Percentiles rank a stretch among this genome's conserved stretches.
These are phyloP conservation scores for Pachypeltis micranthus DNA, from an alignment of 1,140 invertebrate species.

Conservation along the genomic window DNA sequence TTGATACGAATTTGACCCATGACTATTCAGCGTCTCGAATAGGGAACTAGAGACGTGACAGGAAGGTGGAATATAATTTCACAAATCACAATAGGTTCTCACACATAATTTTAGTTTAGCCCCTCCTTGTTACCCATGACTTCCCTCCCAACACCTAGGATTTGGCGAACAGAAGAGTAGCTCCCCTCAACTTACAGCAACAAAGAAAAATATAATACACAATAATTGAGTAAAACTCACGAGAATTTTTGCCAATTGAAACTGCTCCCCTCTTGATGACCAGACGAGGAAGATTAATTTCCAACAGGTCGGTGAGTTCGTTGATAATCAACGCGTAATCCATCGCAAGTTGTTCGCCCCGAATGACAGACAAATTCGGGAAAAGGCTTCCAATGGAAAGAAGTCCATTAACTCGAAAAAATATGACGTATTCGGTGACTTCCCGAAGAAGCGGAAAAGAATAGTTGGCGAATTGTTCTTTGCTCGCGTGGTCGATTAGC, in stretches of 20 bases:
- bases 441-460: constrained; percentile 54
- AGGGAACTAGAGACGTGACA: too few relatives aligned
- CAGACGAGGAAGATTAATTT: constrained; percentile 70
- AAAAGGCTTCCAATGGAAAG: constrained; percentile 69
- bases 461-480: constrained; percentile 40
- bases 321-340: constrained; percentile 77
- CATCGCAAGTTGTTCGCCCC: constrained; percentile 68
- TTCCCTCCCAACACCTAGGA: too few relatives aligned
- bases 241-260: constrained; percentile 71
- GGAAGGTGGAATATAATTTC: too few relatives aligned
- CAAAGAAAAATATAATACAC: too few relatives aligned
- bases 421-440: constrained; percentile 50
- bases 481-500: constrained; percentile 48
- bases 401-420: constrained; percentile 64
- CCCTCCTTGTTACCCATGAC: too few relatives aligned
- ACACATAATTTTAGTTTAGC: too few relatives aligned
- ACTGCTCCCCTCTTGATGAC: constrained; percentile 74
- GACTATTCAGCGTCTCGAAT: too few relatives aligned
- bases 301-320: constrained; percentile 53
- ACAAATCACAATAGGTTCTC: too few relatives aligned
- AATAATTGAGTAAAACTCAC: constrained; percentile 28
- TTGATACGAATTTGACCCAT: too few relatives aligned
- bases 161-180: too few relatives aligned
- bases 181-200: too few relatives aligned
- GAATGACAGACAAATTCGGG: constrained; percentile 84